Percentiles rank a stretch among this genome's conserved stretches.
phyloP scores from a whole-genome alignment of 2,888 invertebrate genomes.

The Ormyrus pomaceus region DNA sequence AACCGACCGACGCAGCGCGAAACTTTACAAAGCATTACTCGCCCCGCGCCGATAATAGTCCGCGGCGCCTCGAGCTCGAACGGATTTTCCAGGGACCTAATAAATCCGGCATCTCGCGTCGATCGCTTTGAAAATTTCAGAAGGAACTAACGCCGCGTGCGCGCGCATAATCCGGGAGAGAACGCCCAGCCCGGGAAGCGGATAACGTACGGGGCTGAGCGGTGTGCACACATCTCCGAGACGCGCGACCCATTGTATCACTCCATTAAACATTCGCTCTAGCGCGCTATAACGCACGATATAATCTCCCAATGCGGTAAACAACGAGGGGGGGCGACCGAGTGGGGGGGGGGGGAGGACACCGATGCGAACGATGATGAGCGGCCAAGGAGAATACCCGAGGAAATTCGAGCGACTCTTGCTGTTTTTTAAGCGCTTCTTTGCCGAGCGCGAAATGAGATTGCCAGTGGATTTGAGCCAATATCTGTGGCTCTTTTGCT shows the following conservation, averaged over 20 bases:
- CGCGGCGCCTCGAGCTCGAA: too few species aligned
- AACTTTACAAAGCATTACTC: too few species aligned
- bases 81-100: background rate
- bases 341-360: background rate
- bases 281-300: constrained; percentile 71
- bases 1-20: too few species aligned
- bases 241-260: constrained; percentile 65
- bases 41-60: too few species aligned
- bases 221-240: background rate
- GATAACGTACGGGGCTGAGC: background rate
- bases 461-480: too few species aligned
- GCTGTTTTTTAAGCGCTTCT: too few species aligned
- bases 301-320: constrained; percentile 73
- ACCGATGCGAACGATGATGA: background rate
- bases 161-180: background rate
- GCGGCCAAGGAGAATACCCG: too few species aligned
- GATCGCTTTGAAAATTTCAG: constrained; percentile 15
- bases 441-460: too few species aligned
- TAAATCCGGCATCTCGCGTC: background rate
- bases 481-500: too few species aligned
- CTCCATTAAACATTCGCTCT: constrained; percentile 73
- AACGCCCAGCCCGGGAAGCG: background rate
- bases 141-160: constrained; percentile 4
- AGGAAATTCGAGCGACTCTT: too few species aligned
- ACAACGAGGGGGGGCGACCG: constrained; percentile 56